Percentiles rank a stretch among this genome's conserved stretches.
phyloP scores from a whole-genome alignment of 2,113 vertebrate species.

The Plectropomus leopardus region DNA sequence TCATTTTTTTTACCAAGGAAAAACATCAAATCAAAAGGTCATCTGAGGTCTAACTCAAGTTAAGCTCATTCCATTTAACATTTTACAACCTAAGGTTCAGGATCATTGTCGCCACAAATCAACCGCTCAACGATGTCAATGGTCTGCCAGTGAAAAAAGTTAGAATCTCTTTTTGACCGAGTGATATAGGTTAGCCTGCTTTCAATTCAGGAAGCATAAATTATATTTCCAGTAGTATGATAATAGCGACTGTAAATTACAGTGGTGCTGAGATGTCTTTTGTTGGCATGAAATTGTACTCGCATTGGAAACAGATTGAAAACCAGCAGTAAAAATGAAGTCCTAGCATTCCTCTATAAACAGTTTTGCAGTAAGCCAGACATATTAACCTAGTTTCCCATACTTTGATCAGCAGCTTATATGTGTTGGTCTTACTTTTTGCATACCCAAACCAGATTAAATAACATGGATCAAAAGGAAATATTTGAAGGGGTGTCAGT shows the following conservation, averaged over 20 bases:
- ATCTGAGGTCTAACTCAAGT: slow-evolving; percentile 28
- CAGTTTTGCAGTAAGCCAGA: not conserved
- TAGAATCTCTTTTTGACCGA: slow-evolving; percentile 9
- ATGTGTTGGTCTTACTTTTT: not conserved
- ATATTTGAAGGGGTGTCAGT: not conserved
- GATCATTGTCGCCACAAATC: not conserved
- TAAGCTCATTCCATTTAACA: not conserved
- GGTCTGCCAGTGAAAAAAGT: slow-evolving; percentile 12
- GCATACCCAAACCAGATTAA: not conserved
- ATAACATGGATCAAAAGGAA: not conserved
- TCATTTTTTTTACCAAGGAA: slow-evolving; percentile 12
- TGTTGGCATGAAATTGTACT: slow-evolving; percentile 27
- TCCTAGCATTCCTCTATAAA: slow-evolving; percentile 18
- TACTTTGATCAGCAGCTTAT: not conserved
- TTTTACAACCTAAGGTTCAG: not conserved
- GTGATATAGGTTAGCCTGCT: slow-evolving; percentile 16
- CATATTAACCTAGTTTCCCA: not conserved
- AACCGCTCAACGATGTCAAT: slow-evolving; percentile 1
- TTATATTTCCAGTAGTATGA: slow-evolving; percentile 26
- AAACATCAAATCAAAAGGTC: not conserved
- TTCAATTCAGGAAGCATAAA: slow-evolving; percentile 26
- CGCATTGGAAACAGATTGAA: slow-evolving; percentile 51
- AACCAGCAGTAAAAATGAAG: slow-evolving; percentile 2
- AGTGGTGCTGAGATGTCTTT: not conserved
- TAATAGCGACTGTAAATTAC: slow-evolving; percentile 36